Conservation (phyloP, 2,113 vertebrate species). For the Apodemus speciosus region DNA sequence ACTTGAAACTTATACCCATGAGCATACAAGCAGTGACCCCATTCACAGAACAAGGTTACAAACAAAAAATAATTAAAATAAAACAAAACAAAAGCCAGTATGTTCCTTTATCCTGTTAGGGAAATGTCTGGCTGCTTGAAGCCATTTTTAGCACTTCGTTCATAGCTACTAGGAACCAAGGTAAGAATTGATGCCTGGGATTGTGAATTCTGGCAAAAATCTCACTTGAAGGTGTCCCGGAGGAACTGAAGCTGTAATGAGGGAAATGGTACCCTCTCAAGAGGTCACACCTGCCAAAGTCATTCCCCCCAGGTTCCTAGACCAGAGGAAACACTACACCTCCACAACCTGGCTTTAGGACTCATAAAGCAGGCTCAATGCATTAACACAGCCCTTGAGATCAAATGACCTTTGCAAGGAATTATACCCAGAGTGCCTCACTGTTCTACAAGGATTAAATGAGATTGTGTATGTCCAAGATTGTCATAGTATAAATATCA, state of each 20-base stretch:
- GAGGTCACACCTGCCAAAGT: conserved; percentile 28
- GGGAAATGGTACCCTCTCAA: conserved; percentile 3
- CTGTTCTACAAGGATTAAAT: not conserved
- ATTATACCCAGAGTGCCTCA: not conserved
- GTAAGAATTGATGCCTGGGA: not conserved
- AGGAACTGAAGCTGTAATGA: not conserved
- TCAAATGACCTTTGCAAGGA: conserved; percentile 11
- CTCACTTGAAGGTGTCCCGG: not conserved
- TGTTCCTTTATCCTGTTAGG: not conserved
- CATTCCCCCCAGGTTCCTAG: not conserved
- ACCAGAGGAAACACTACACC: not conserved
- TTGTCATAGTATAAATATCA: not conserved
- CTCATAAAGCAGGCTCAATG: not conserved
- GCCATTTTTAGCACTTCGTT: not conserved
- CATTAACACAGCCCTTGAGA: not conserved
- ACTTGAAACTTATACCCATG: not conserved
- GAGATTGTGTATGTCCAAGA: not conserved
- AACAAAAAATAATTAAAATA: not conserved
- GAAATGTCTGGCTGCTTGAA: not conserved
- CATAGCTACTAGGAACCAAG: not conserved
- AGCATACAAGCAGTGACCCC: not conserved
- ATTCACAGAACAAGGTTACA: not conserved
- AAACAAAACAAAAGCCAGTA: not conserved
- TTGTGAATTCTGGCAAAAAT: conserved; percentile 8
- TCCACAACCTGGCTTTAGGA: not conserved